Evolutionary conservation across 2,888 invertebrate genomes (phyloP), one percentile per base, ranked within the genome.

Genomic region (Leptarthrus brevirostris): DNA sequence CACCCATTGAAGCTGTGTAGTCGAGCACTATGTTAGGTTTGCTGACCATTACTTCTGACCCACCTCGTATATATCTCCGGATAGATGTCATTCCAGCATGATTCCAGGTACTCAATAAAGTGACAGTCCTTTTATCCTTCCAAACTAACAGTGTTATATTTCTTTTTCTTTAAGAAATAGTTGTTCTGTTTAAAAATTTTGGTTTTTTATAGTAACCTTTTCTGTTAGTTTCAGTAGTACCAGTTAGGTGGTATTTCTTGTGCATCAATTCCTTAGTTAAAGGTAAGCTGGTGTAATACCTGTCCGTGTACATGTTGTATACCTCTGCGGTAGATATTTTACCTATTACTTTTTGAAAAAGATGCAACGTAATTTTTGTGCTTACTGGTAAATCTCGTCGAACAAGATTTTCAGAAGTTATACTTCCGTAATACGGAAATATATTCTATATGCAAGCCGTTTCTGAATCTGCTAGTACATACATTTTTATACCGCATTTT

Each of bases 151-250:
- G 24, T 16, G n/a, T n/a, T 18, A 22, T 64, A 22, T 44, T 64
- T 44, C 64, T 22, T 20, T 36, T 40, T 64, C 22, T 44, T 10
- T n/a, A 22, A 20, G 47, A 6, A 44, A 64, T 20, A 44, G 47
- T 44, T 64, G n/a, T 64, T 22, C 0, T 64, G 4, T 40, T 16
- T n/a, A 0, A 64, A 44, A 44, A 64, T 18, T 34, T 18, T n/a
- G 36, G 30, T 56, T 56, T 56, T 54, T 54, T 54, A n/a, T 26
- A 12, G 30, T 26, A 2, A 56, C 2, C 24, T 26, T 24, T 56
- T 26, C 56, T 56, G 56, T 26, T 56, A 26, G 56, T 16, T 56
- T 30, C 2, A 16, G n/a, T 56, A 56, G 56, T 56, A 56, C 56
- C 56, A 56, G 61, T 61, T 18, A 54, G 16, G 26, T 54, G 54